phyloP scores from a whole-genome alignment of 2,113 vertebrate genomes.

The Oryzias javanicus region DNA sequence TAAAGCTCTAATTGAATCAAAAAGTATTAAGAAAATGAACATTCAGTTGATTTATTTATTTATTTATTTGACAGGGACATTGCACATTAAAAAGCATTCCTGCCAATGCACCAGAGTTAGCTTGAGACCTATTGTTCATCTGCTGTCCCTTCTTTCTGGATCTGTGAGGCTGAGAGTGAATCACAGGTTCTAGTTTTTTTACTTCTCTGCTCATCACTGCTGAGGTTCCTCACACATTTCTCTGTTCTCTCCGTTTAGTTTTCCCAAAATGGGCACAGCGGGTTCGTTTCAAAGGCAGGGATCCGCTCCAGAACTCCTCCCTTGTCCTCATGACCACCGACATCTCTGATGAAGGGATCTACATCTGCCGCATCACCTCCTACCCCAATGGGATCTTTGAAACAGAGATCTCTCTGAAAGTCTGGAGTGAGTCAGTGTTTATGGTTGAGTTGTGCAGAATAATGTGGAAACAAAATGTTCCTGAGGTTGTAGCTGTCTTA shows the following conservation, averaged over 20 bases:
- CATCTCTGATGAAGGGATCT: slow-evolving; percentile 64
- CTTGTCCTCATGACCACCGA: slow-evolving; percentile 67
- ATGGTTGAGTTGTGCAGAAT: neutral
- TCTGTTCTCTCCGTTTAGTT: slow-evolving; percentile 26
- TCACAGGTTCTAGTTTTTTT: too few species aligned
- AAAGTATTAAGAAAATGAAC: too few species aligned
- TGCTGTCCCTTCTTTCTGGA: too few species aligned
- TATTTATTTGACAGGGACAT: too few species aligned
- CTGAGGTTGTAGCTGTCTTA: neutral
- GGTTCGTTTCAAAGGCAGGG: slow-evolving; percentile 56
- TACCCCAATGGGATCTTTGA: slow-evolving; percentile 74
- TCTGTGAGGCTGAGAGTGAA: too few species aligned
- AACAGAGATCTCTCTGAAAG: slow-evolving; percentile 44
- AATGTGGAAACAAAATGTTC: neutral
- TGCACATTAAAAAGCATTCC: too few species aligned
- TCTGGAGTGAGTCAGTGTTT: slow-evolving; percentile 71
- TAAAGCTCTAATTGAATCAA: too few species aligned
- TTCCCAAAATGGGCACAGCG: slow-evolving; percentile 49
- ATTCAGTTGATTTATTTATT: too few species aligned
- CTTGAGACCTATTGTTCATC: too few species aligned
- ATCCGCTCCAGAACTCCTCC: slow-evolving; percentile 60
- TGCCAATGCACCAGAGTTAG: too few species aligned
- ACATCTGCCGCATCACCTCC: slow-evolving; percentile 62
- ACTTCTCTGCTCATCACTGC: neutral
- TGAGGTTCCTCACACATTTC: neutral